Evolutionary conservation across 1,140 invertebrate species (phyloP).

Genomic region (Panagrolaimus sp.): DNA sequence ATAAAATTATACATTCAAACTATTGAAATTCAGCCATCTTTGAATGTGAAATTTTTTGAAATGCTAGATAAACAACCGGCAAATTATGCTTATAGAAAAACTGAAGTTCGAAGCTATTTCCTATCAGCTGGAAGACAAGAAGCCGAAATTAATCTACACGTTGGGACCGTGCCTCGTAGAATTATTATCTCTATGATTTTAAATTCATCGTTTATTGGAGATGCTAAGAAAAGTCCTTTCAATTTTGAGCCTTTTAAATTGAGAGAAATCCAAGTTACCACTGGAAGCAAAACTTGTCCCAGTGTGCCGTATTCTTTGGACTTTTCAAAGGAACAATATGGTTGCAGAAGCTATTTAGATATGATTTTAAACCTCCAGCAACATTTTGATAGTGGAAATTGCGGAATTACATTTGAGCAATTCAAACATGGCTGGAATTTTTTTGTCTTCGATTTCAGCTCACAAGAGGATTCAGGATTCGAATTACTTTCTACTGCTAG

Average conservation of each 20-base stretch:
- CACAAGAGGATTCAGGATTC: background rate
- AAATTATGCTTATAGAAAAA: background rate
- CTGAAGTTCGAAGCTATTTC: background rate
- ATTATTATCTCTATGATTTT: background rate
- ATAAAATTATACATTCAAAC: background rate
- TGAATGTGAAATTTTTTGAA: background rate
- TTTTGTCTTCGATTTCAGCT: background rate
- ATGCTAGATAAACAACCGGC: background rate
- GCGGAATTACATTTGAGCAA: background rate
- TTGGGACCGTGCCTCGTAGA: background rate
- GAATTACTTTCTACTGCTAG: background rate
- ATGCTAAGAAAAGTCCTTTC: background rate
- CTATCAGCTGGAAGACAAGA: background rate
- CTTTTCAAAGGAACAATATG: background rate
- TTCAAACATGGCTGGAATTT: background rate
- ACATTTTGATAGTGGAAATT: background rate
- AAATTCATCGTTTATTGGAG: background rate
- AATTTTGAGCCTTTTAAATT: background rate
- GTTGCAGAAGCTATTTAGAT: no score
- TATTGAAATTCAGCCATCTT: background rate
- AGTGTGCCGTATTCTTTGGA: background rate
- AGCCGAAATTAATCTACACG: background rate
- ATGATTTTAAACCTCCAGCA: no score
- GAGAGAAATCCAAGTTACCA: background rate
- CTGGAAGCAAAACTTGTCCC: background rate